A percentile compares a stretch with the other conserved stretches of the same genome.
These are phyloP conservation scores for Cryptoprocta ferox DNA, from an alignment of 2,797 vertebrate genomes.

Conservation along the genomic window DNA sequence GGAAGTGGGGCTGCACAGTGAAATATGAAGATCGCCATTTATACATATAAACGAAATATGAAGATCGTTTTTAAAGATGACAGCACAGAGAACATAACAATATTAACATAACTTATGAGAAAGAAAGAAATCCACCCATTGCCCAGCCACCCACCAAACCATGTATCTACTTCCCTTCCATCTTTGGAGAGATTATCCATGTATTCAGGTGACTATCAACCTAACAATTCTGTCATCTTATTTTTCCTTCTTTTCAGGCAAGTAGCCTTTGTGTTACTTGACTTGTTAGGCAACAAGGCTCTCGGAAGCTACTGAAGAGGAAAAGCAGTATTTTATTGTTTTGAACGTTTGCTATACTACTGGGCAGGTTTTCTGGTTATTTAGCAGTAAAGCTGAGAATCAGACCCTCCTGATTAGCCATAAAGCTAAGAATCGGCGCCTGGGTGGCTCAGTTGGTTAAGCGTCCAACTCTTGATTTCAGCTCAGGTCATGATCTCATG, in stretches of 20 bases:
- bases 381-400: background rate
- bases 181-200: background rate
- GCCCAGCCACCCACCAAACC: background rate
- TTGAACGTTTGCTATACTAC: background rate
- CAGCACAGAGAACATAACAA: background rate
- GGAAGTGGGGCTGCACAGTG: background rate
- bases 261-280: background rate
- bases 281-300: background rate
- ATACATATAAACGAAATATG: no score
- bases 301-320: background rate
- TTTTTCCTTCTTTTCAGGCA: constrained; percentile 13
- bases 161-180: background rate
- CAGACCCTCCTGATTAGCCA: background rate
- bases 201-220: background rate
- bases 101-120: background rate
- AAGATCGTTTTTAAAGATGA: background rate
- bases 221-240: background rate
- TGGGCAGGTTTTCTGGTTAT: background rate
- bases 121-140: background rate
- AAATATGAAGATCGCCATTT: background rate
- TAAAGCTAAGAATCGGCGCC: no score
- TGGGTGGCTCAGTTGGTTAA: no score
- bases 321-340: background rate
- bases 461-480: no score
- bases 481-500: no score